Evolutionary conservation across 2,888 invertebrate genomes (phyloP).

Genomic region (Melanostoma scalare): DNA sequence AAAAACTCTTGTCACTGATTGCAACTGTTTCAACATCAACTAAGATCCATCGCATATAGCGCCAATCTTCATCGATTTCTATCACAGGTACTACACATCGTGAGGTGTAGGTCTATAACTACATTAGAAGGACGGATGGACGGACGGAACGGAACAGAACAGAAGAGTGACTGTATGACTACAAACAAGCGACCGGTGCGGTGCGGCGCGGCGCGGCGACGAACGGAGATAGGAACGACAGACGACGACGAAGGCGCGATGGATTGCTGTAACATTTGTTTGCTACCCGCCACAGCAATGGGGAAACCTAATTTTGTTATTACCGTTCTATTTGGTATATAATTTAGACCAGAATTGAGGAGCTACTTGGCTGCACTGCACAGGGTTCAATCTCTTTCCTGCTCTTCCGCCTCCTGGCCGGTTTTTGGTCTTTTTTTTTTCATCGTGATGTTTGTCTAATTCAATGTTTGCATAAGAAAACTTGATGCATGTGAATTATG

Average conservation of each 20-base stretch:
- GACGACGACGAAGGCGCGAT: slow-evolving; percentile 42
- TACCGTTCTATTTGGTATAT: slow-evolving; percentile 73
- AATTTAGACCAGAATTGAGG: slow-evolving; percentile 71
- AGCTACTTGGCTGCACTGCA: slow-evolving; percentile 61
- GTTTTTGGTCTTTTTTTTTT: neutral
- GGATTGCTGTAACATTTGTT: slow-evolving; percentile 63
- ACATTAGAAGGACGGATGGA: slow-evolving; percentile 29
- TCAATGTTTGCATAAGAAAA: slow-evolving; percentile 72
- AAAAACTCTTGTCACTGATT: slow-evolving; percentile 70
- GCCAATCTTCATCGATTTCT: slow-evolving; percentile 53
- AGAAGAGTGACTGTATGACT: slow-evolving; percentile 2
- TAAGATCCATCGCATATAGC: slow-evolving; percentile 19
- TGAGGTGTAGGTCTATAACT: slow-evolving; percentile 40
- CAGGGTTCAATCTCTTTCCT: slow-evolving; percentile 48
- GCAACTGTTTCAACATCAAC: slow-evolving; percentile 65
- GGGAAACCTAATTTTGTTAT: slow-evolving; percentile 72
- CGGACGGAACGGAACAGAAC: slow-evolving; percentile 37
- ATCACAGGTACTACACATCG: slow-evolving; percentile 50
- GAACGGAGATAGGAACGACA: neutral
- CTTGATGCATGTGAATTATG: slow-evolving; percentile 71
- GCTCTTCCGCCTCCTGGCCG: slow-evolving; percentile 34
- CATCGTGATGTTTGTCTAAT: slow-evolving; percentile 67
- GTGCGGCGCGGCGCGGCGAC: slow-evolving; percentile 15
- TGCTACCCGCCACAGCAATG: slow-evolving; percentile 60
- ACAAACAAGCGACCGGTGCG: neutral